phyloP scores from a whole-genome alignment of 2,113 vertebrate species.

The Phaethon lepturus region DNA sequence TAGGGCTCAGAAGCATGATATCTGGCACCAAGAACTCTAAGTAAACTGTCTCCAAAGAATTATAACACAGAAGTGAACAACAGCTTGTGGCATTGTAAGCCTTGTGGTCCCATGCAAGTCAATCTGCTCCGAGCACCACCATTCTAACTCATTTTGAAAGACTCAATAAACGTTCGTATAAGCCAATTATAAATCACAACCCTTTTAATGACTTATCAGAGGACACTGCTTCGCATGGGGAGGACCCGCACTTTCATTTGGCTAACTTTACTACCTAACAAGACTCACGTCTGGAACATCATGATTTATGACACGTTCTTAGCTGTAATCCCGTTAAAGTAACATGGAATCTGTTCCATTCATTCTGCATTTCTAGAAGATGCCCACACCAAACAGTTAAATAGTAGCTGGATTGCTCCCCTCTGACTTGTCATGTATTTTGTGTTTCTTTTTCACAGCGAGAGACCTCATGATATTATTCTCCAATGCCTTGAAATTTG shows the following conservation, averaged over 20 bases:
- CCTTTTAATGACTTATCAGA: constrained; percentile 5
- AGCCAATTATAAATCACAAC: constrained; percentile 37
- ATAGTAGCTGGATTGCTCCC: neutral
- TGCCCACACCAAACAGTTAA: neutral
- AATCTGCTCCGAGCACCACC: constrained; percentile 6
- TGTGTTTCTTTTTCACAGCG: neutral
- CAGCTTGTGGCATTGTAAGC: constrained; percentile 2
- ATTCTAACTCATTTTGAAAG: constrained; percentile 49
- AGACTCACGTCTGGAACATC: constrained; percentile 14
- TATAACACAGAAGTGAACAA: neutral
- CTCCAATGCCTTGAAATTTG: neutral
- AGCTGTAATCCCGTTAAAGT: neutral
- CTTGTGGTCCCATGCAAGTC: neutral
- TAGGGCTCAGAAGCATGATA: neutral
- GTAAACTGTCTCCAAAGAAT: neutral
- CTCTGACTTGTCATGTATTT: neutral
- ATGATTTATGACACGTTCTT: neutral
- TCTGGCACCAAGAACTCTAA: neutral
- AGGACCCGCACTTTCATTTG: neutral
- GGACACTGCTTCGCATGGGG: neutral
- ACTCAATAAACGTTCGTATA: neutral
- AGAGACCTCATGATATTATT: neutral
- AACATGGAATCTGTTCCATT: neutral
- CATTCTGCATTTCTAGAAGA: neutral
- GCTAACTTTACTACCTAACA: neutral